Conservation (phyloP, 1,140 invertebrate species). For the Leptinotarsa undecemlineata region DNA sequence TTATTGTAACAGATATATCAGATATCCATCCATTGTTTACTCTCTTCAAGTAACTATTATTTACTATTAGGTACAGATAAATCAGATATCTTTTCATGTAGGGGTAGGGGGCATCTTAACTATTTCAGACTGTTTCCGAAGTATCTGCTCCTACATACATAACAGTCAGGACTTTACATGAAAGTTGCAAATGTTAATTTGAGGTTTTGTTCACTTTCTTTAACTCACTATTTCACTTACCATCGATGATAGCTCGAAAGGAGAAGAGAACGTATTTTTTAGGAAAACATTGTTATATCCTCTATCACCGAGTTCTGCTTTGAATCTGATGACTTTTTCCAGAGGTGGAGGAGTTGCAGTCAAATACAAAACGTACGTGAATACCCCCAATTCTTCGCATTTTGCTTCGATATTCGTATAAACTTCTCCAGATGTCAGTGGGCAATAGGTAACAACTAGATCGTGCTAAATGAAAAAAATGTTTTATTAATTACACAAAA, state of each 20-base stretch:
- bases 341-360: constrained; percentile 30
- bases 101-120: too few relatives aligned
- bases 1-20: background rate
- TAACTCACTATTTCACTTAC: constrained; percentile 3
- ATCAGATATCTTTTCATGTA: too few relatives aligned
- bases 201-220: too few relatives aligned
- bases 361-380: constrained; percentile 35
- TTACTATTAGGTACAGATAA: too few relatives aligned
- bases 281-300: constrained; percentile 27
- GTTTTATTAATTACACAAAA: background rate
- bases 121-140: background rate
- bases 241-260: constrained; percentile 29
- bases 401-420: constrained; percentile 31
- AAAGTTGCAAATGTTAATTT: too few relatives aligned
- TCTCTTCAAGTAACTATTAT: too few relatives aligned
- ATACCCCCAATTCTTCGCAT: constrained; percentile 42
- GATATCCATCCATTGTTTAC: too few relatives aligned
- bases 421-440: constrained; percentile 26
- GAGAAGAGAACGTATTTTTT: constrained; percentile 26
- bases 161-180: too few relatives aligned
- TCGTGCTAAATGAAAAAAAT: constrained; percentile 33
- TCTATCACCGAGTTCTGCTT: constrained; percentile 34
- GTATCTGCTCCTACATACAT: background rate
- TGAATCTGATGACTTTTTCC: constrained; percentile 34
- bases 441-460: constrained; percentile 35